Conservation (phyloP, 2,888 invertebrate species). For the Congeria kusceri region DNA sequence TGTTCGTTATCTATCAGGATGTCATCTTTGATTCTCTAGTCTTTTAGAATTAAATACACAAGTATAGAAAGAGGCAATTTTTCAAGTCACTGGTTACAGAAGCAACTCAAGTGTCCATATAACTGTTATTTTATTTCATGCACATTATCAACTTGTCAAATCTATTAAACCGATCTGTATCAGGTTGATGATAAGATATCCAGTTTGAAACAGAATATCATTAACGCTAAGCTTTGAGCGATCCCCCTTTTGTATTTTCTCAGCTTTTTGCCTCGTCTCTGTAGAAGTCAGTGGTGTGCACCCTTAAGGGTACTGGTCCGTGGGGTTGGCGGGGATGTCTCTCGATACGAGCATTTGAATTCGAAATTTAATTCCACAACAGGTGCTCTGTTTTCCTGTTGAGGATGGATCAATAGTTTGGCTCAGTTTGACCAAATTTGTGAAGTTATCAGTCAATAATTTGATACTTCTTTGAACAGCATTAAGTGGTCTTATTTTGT, state of each 20-base stretch:
- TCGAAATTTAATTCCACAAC: neutral
- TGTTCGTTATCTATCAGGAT: no score
- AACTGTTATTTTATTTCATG: neutral
- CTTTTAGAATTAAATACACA: no score
- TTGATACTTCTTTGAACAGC: neutral
- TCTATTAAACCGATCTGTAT: neutral
- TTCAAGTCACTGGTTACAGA: no score
- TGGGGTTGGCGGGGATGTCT: neutral
- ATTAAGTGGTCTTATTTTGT: neutral
- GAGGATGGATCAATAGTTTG: neutral
- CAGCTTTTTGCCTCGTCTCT: constrained; percentile 1
- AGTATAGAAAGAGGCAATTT: no score
- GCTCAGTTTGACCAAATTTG: neutral
- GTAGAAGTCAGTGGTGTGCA: neutral
- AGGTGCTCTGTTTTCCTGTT: constrained; percentile 1
- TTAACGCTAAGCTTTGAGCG: neutral
- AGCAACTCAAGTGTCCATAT: constrained; percentile 1
- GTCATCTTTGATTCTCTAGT: no score
- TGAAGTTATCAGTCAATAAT: neutral
- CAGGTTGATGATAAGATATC: constrained; percentile 1
- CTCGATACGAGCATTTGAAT: neutral
- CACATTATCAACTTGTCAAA: constrained; percentile 4
- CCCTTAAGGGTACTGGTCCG: neutral
- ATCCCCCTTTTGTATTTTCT: neutral
- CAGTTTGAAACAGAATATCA: neutral